Evolutionary conservation across 2,113 vertebrate genomes (phyloP), one percentile per base, ranked within the genome.

Genomic region (Sigmodon hispidus): DNA sequence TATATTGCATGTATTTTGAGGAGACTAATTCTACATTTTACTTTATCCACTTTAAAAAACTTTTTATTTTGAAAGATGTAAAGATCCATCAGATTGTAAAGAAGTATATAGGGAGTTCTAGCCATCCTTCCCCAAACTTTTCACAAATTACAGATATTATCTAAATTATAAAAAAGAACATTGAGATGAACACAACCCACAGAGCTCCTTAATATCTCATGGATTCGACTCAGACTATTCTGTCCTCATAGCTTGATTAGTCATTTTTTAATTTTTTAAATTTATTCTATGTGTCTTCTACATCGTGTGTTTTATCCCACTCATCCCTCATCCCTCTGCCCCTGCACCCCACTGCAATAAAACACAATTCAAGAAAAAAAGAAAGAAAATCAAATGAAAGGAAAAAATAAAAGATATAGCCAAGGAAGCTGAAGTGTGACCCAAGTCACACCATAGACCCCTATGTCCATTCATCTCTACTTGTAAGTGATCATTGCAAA

Each of bases 31-130:
- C 59, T 65, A 0, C 88, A 86, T 86, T 90, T 81, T 48, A 1
- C 73, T 59, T 87, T 80, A 59, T 29, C 34, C 45, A 48, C 55
- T 84, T 26, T 40, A 12, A 29, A 80, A 22, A 77, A 2, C 3
- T 2, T 81, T 70, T 91, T 22, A 70, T 84, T 90, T 90, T 36
- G 29, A 90, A 91, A 91, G 21, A 92, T 50, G 45, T 76, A 31
- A 76, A 31, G 43, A 48, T 29, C 24, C 73, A 76, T 76, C 43
- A 76, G 45, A 48, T 45, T 76, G 43, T 10, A 48, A 76, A 76
- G 72, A 75, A 45, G 5, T 45, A 15, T 29, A 29, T 48, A 76
- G 11, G 29, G 26, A 76, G 11, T 3, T 15, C 24, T 76, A 22
- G 13, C 10, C 21, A 34, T 76, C 45, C 43, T 76, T 48, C 24